phyloP scores from a whole-genome alignment of 2,113 vertebrate genomes.

The Syngnathus typhle region DNA sequence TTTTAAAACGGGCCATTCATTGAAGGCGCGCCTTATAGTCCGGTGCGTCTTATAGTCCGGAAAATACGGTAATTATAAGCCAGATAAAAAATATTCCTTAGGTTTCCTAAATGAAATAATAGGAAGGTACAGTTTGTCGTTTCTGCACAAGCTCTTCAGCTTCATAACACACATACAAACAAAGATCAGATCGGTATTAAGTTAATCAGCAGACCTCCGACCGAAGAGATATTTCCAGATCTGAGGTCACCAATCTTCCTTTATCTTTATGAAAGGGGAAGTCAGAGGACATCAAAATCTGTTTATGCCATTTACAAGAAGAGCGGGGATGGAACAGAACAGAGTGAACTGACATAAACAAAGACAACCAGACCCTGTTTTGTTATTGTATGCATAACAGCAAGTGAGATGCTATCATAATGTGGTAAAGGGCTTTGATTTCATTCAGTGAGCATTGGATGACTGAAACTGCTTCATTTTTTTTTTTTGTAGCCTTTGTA shows the following conservation, averaged over 20 bases:
- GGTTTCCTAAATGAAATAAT: not conserved
- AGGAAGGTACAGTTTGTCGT: too few species aligned
- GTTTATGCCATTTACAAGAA: constrained; percentile 9
- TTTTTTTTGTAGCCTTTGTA: too few species aligned
- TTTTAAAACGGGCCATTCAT: too few species aligned
- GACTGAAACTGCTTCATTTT: not conserved
- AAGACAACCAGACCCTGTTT: not conserved
- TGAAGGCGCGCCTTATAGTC: too few species aligned
- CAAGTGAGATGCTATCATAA: not conserved
- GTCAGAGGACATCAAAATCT: constrained; percentile 11
- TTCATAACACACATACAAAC: not conserved
- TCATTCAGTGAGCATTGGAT: not conserved
- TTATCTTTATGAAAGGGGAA: constrained; percentile 1
- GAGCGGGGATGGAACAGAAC: not conserved
- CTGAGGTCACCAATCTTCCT: constrained; percentile 10
- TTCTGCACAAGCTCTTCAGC: too few species aligned
- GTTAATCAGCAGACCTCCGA: not conserved
- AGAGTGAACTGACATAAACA: not conserved
- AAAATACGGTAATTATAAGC: not conserved
- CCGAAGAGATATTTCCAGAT: constrained; percentile 8
- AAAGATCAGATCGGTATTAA: not conserved
- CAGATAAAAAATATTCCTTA: not conserved
- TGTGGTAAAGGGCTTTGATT: not conserved
- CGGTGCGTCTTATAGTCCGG: too few species aligned
- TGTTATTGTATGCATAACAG: not conserved